Evolutionary conservation across 2,797 vertebrate species (phyloP), one percentile per base, ranked within the genome.

Genomic region (Sphaeramia orbicularis): DNA sequence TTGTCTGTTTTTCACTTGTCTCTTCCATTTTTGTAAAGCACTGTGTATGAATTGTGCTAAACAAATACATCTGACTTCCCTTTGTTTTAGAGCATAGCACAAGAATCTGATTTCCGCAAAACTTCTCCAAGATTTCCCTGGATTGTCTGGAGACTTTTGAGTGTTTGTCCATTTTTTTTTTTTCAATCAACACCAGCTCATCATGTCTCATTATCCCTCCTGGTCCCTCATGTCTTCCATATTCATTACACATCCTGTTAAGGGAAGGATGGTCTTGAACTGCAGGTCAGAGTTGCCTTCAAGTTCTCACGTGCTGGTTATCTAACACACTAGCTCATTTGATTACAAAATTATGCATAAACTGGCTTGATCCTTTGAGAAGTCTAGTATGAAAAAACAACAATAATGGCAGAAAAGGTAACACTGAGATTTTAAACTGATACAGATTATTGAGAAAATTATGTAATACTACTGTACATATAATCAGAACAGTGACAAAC

Each of bases 331-430:
- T 8, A 14, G 47, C 32, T 74, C 11, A 30, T 73, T 71, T 79
- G 71, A 79, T 80, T 74, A 40, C 68, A 66, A 69, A 68, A 64
- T 48, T 45, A 32, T 43, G 45, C 61, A 52, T 24, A 18, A n/a
- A 52, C 21, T 21, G 2, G 21, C 2, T 21, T 21, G 6, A 27
- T 27, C 24, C 1, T 27, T 27, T 27, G 24, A 27, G 24, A 27
- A 27, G 4, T 27, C 24, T 27, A 27, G 5, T 27, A 4, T 27
- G 6, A 6, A 27, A 6, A 27, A 5, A 4, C 4, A 27, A 27
- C 24, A 6, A 24, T 4, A 27, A 27, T 27, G 24, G 24, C 24
- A 27, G 24, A 27, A 27, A 27, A 27, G 24, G 19, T 21, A 21
- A 21, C 21, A 21, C 19, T 21, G 2, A 21, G 19, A 19, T 21